phyloP scores from a whole-genome alignment of 2,888 invertebrate genomes.

The Ellobium chinense region DNA sequence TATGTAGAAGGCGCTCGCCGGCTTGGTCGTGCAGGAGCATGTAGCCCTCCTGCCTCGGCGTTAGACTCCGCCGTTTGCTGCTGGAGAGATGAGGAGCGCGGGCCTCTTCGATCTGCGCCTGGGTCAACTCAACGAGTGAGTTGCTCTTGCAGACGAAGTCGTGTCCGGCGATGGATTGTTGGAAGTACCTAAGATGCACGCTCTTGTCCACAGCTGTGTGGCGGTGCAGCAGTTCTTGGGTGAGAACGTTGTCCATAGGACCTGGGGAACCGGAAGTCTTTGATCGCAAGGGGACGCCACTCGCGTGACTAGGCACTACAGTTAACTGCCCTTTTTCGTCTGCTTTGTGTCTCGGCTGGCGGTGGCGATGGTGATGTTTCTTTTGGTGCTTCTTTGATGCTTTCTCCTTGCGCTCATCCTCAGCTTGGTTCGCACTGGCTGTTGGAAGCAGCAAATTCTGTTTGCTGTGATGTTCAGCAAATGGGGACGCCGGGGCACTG shows the following conservation, averaged over 20 bases:
- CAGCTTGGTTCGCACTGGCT: neutral
- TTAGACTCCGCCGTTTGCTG: slow-evolving; percentile 52
- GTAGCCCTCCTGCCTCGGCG: slow-evolving; percentile 62
- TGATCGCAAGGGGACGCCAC: neutral
- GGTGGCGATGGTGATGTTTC: neutral
- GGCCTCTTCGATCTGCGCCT: slow-evolving; percentile 52
- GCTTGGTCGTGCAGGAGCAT: slow-evolving; percentile 57
- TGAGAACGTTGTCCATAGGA: neutral
- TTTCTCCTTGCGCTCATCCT: neutral
- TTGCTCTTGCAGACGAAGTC: slow-evolving; percentile 55
- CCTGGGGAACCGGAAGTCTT: neutral
- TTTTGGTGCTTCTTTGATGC: neutral
- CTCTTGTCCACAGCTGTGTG: slow-evolving; percentile 41
- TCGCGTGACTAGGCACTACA: neutral
- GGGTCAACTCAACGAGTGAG: slow-evolving; percentile 64
- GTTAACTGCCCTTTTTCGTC: neutral
- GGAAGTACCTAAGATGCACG: slow-evolving; percentile 46
- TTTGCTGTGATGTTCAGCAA: neutral
- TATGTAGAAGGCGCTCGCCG: slow-evolving; percentile 55
- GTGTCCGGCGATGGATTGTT: slow-evolving; percentile 41
- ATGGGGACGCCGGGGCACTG: neutral
- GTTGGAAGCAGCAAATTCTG: neutral
- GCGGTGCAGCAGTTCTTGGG: neutral
- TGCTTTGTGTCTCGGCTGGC: neutral
- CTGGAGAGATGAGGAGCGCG: slow-evolving; percentile 42